Percentiles rank a stretch among this genome's conserved stretches.
phyloP scores from a whole-genome alignment of 2,113 vertebrate genomes.

The Redunca redunca region DNA sequence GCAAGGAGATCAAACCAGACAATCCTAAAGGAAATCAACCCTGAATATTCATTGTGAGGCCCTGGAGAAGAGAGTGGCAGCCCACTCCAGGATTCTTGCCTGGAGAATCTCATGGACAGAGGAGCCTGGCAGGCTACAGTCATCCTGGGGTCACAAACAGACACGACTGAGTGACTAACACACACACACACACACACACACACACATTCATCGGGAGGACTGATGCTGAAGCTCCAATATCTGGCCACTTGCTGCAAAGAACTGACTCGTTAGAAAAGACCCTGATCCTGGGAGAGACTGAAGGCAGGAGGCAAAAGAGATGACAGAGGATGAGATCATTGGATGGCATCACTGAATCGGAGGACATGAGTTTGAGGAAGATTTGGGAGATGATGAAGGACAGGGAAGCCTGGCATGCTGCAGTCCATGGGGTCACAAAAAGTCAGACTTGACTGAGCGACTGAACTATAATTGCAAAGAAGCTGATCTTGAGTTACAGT shows the following conservation, averaged over 20 bases:
- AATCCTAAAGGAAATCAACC: not conserved
- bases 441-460: not conserved
- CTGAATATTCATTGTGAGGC: not conserved
- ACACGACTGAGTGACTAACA: not conserved
- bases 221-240: not conserved
- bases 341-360: not conserved
- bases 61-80: not conserved
- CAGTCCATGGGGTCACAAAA: not conserved
- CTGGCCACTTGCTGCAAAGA: rapidly evolving
- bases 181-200: not conserved
- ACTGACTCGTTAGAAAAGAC: not conserved
- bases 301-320: not conserved
- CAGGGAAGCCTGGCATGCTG: not conserved
- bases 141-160: not conserved
- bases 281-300: not conserved
- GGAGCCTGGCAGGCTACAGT: not conserved
- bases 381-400: not conserved
- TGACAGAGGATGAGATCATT: not conserved
- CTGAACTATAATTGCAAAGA: not conserved
- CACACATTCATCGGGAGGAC: not conserved
- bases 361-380: not conserved
- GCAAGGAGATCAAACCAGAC: not conserved
- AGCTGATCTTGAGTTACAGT: not conserved
- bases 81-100: not conserved
- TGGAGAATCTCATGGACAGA: not conserved